phyloP scores from a whole-genome alignment of 1,140 invertebrate genomes.

The Vanessa atalanta region DNA sequence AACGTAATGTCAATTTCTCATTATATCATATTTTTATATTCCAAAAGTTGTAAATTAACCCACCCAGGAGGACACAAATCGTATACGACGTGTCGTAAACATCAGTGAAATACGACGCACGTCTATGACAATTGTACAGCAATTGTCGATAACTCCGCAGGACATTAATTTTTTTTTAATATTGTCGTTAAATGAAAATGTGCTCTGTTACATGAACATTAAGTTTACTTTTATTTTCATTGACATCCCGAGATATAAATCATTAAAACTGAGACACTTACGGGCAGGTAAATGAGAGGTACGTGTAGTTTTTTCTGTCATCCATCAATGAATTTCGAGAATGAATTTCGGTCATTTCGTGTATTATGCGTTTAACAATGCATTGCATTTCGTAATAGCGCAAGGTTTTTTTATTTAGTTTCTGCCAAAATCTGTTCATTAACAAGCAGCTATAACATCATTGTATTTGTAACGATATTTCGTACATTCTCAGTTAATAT shows the following conservation, averaged over 20 bases:
- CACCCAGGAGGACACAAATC: constrained; percentile 47
- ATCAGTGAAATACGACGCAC: constrained; percentile 59
- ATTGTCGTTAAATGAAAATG: neutral
- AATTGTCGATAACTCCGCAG: constrained; percentile 61
- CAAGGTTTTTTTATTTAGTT: neutral
- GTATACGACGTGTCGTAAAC: constrained; percentile 68
- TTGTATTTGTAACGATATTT: neutral
- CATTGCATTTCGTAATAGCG: constrained; percentile 5
- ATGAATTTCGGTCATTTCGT: constrained; percentile 35
- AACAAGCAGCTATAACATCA: neutral
- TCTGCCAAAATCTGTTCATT: neutral
- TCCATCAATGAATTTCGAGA: constrained; percentile 45
- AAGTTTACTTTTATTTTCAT: constrained; percentile 3
- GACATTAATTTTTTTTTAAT: constrained; percentile 44
- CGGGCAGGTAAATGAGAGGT: constrained; percentile 39
- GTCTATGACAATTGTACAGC: constrained; percentile 62
- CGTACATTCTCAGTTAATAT: neutral
- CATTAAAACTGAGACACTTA: constrained; percentile 38
- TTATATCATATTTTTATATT: neutral
- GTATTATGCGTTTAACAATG: constrained; percentile 23
- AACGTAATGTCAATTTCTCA: neutral
- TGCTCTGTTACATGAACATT: neutral
- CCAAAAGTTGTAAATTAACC: constrained; percentile 16
- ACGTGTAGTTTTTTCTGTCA: constrained; percentile 37
- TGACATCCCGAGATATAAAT: constrained; percentile 27